Evolutionary conservation across 2,888 invertebrate genomes (phyloP).

Genomic region (Watsonalla cultraria): DNA sequence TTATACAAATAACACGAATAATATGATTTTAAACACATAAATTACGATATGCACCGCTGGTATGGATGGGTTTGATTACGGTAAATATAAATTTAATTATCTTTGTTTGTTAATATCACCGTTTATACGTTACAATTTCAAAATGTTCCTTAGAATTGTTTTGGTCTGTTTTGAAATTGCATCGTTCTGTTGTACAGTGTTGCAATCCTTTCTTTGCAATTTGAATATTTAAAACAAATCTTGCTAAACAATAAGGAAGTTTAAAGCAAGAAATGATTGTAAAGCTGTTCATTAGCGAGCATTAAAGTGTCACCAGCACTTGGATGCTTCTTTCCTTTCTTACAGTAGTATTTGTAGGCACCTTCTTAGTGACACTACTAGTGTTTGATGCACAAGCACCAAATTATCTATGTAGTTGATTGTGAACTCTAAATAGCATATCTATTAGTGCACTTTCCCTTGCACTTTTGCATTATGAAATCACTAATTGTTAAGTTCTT

Average conservation of each 20-base stretch:
- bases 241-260: constrained; percentile 18
- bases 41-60: constrained; percentile 77
- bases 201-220: constrained; percentile 36
- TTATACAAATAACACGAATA: constrained; percentile 36
- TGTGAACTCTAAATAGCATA: constrained; percentile 30
- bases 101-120: constrained; percentile 21
- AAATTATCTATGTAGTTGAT: constrained; percentile 17
- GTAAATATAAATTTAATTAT: constrained; percentile 49
- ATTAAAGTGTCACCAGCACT: constrained; percentile 28
- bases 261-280: constrained; percentile 31
- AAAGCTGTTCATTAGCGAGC: constrained; percentile 28
- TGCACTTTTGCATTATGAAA: constrained; percentile 26
- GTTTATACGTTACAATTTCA: constrained; percentile 31
- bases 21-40: constrained; percentile 42
- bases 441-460: constrained; percentile 48
- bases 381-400: constrained; percentile 54
- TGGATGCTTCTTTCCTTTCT: constrained; percentile 14
- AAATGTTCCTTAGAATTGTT: constrained; percentile 9
- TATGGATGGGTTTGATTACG: constrained; percentile 69
- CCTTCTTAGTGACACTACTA: constrained; percentile 40
- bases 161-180: constrained; percentile 28
- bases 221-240: constrained; percentile 26
- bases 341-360: constrained; percentile 23
- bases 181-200: constrained; percentile 27
- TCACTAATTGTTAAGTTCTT: not conserved